These are phyloP conservation scores for Tryphoninae sp. DNA, from an alignment of 2,888 invertebrate species.

Conservation along the genomic window DNA sequence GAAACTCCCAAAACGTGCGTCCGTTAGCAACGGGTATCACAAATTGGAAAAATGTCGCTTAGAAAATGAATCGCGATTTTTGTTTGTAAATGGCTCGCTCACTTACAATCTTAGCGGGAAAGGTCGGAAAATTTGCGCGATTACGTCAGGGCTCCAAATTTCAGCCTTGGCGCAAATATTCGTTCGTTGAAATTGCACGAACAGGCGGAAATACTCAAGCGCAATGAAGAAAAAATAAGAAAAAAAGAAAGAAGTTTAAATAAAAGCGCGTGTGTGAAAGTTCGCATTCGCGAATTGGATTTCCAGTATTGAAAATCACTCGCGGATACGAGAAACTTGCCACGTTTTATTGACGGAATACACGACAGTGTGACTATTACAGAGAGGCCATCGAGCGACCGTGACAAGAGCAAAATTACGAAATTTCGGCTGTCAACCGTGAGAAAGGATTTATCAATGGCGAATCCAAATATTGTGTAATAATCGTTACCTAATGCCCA, in stretches of 20 bases:
- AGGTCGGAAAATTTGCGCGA: not conserved
- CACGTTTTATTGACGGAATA: conserved; percentile 43
- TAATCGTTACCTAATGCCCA: conserved; percentile 77
- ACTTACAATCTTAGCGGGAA: too few species aligned
- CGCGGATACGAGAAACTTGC: conserved; percentile 22
- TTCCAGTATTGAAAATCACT: conserved; percentile 6
- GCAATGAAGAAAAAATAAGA: not conserved
- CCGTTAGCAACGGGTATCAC: conserved; percentile 56
- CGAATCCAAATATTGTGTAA: conserved; percentile 42
- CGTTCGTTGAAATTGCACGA: conserved; percentile 4
- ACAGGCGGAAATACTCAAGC: not conserved
- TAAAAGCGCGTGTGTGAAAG: conserved; percentile 21
- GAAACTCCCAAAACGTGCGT: conserved; percentile 57
- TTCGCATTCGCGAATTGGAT: conserved; percentile 6
- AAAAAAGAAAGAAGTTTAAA: not conserved
- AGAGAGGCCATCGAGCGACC: not conserved
- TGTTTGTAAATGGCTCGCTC: not conserved
- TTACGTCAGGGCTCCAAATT: not conserved
- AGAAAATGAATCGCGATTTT: not conserved
- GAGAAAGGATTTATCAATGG: not conserved
- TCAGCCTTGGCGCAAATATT: conserved; percentile 4
- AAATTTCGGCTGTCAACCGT: not conserved
- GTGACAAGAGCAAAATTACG: conserved; percentile 14
- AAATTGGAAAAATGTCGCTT: conserved; percentile 24
- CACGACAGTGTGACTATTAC: conserved; percentile 14